Base-by-base conservation (phyloP, 30 jellyfish, hydroid and myxozoan species). In the Aurelia aurita region DNA sequence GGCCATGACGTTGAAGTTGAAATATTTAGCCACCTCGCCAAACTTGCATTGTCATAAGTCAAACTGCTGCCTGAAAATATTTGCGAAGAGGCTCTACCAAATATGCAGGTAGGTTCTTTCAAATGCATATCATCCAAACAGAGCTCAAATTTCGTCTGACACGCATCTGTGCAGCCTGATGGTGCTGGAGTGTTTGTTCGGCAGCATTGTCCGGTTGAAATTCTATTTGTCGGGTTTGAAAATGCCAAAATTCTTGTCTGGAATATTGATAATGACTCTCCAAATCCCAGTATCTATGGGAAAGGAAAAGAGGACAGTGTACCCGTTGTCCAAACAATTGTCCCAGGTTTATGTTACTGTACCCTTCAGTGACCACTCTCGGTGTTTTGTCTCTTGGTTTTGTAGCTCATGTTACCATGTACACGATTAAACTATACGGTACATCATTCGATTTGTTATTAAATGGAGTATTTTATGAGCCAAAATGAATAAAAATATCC, bases 1-100 rank as follows among this genome's bases (percentile, higher is more conserved):
- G 87, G 87, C 87, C 87, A 76, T 8, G 87, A 57, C 76, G 28
- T 44, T 46, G 76, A 60, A 25, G 77, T 13, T 8, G 87, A 57
- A 11, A 76, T 76, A 23, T 59, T 57, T 60, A 76, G 28, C 49
- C 59, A 60, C 49, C 87, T 58, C 2, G 45, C 67, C 67, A 76
- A 43, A 5, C 87, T 58, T 22, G 65, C 18, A 54, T 58, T 65
- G 39, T 58, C 49, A 66, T 10, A 18, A 8, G n/a, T 60, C 53
- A 76, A 32, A 34, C 28, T 55, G 77, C 87, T 76, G 16, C 44
- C 43, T 20, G 16, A 35, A 59, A 27, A 76, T n/a, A 35, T 32
- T 21, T 46, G 46, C 22, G 87, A 76, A 10, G 32, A 13, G 66
- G 68, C 67, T 65, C 49, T 60, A 8, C 87, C 87, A 43, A 76